phyloP scores from a whole-genome alignment of 2,888 invertebrate species.

The Athalia rosae region DNA sequence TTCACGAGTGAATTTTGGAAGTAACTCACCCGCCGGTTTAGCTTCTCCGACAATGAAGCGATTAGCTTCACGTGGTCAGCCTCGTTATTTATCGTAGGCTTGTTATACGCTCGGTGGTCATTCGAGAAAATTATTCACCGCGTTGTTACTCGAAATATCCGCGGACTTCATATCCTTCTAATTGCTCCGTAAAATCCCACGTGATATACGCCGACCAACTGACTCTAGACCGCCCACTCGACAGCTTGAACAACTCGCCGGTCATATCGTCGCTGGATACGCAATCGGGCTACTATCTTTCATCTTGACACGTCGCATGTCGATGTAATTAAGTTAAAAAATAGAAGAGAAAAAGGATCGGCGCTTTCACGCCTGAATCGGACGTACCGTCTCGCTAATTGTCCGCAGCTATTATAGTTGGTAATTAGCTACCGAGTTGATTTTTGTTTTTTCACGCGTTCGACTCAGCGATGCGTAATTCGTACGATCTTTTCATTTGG shows the following conservation, averaged over 20 bases:
- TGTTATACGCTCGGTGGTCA: constrained; percentile 63
- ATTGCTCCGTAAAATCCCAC: constrained; percentile 68
- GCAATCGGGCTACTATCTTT: constrained; percentile 31
- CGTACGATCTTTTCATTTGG: too few relatives aligned
- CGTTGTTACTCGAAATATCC: constrained; percentile 22
- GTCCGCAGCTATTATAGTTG: background rate
- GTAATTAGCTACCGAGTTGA: too few relatives aligned
- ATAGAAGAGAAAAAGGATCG: background rate
- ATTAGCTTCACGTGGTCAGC: constrained; percentile 67
- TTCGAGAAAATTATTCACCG: constrained; percentile 34
- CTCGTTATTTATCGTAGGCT: constrained; percentile 66
- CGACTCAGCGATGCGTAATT: too few relatives aligned
- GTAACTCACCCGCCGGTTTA: constrained; percentile 1
- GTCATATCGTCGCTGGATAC: constrained; percentile 16
- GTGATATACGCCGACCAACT: too few relatives aligned
- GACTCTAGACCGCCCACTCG: background rate
- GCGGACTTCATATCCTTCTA: constrained; percentile 46
- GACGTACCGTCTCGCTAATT: background rate
- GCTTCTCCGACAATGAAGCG: constrained; percentile 66
- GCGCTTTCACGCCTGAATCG: background rate
- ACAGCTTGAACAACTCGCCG: background rate
- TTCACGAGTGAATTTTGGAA: constrained; percentile 17
- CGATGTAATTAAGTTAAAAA: constrained; percentile 15
- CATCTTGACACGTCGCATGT: constrained; percentile 30
- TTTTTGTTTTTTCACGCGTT: too few relatives aligned